A percentile compares a stretch with the other conserved stretches of the same genome.
Evolutionary conservation across 2,888 invertebrate species (phyloP).

Genomic region (Kryphioiulus occultus): DNA sequence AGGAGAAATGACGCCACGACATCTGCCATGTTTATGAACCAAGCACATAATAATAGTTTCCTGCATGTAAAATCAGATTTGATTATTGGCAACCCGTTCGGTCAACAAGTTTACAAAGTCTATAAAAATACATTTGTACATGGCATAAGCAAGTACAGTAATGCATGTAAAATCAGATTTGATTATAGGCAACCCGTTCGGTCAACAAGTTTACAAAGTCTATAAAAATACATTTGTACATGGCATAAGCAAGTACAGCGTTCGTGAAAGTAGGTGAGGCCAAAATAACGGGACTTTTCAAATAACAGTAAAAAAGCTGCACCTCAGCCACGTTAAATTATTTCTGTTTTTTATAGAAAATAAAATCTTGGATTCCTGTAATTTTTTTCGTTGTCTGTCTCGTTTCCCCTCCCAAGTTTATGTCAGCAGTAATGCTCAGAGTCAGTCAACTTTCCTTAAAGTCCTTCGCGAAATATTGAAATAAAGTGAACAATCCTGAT

Average conservation of each 20-base stretch:
- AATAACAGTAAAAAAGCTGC: neutral
- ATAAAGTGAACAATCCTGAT: neutral
- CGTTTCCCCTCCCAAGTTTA: neutral
- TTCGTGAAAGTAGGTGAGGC: too few relatives aligned
- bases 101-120: too few relatives aligned
- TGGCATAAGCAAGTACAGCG: too few relatives aligned
- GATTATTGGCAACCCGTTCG: too few relatives aligned
- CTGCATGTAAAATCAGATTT: too few relatives aligned
- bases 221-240: too few relatives aligned
- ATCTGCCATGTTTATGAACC: neutral
- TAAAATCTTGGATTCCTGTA: neutral
- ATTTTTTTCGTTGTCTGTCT: neutral
- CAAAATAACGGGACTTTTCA: neutral
- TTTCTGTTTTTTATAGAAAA: neutral
- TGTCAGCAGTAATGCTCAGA: neutral
- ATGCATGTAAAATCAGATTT: too few relatives aligned
- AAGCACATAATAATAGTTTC: neutral
- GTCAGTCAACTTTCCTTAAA: neutral
- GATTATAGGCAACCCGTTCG: too few relatives aligned
- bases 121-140: too few relatives aligned
- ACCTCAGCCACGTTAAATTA: neutral
- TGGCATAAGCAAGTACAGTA: too few relatives aligned
- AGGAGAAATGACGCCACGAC: neutral
- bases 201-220: too few relatives aligned
- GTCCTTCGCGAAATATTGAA: neutral